A percentile compares a stretch with the other conserved stretches of the same genome.
Conservation (phyloP, 2,888 invertebrate species). For the Catocala sponsa region DNA sequence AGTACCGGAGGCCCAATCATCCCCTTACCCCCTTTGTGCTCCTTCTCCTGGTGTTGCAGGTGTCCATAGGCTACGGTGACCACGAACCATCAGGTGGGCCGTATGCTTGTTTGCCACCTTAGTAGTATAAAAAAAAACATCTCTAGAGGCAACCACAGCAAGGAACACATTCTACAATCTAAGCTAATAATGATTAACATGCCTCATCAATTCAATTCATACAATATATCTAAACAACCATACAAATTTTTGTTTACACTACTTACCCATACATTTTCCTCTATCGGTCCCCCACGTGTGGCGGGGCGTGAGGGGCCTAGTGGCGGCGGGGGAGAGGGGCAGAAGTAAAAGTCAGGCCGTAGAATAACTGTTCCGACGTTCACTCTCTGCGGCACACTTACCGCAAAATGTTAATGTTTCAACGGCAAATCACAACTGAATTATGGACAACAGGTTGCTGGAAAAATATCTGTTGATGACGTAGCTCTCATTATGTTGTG, state of each 20-base stretch:
- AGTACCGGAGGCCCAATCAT: too few species aligned
- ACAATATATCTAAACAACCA: too few species aligned
- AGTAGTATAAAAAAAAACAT: too few species aligned
- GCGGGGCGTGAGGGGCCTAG: slow-evolving; percentile 12
- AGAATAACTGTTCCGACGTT: slow-evolving; percentile 78
- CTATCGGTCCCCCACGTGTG: slow-evolving; percentile 8
- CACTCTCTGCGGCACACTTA: slow-evolving; percentile 77
- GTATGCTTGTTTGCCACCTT: too few species aligned
- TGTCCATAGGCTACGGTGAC: too few species aligned
- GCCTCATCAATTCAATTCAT: too few species aligned
- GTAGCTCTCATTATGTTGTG: neutral
- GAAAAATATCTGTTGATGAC: slow-evolving; percentile 6
- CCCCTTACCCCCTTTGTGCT: too few species aligned
- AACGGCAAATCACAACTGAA: slow-evolving; percentile 40
- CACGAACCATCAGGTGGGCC: too few species aligned
- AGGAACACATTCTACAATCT: too few species aligned
- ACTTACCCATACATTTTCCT: slow-evolving; percentile 13
- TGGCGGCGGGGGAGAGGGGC: slow-evolving; percentile 45
- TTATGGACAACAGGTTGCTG: slow-evolving; percentile 26
- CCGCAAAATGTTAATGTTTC: slow-evolving; percentile 37
- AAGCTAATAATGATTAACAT: too few species aligned
- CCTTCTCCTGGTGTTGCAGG: too few species aligned
- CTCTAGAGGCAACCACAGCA: too few species aligned
- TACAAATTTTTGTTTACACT: slow-evolving; percentile 7
- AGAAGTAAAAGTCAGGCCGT: slow-evolving; percentile 82